Percentiles rank a stretch among this genome's conserved stretches.
Conservation (phyloP, 2,113 vertebrate species). For the Mugil cephalus region DNA sequence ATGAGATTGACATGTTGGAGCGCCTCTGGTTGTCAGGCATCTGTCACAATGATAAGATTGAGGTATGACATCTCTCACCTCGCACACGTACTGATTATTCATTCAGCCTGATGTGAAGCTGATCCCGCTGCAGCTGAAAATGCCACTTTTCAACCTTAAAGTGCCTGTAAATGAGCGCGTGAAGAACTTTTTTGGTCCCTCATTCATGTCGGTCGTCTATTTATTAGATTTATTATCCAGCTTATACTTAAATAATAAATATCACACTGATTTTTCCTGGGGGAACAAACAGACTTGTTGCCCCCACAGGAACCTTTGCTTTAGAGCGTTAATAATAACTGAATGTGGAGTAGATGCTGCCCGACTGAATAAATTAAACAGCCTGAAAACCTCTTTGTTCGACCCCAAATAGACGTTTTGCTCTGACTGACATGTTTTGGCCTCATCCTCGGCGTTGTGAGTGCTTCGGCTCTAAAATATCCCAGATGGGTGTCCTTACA, state of each 20-base stretch:
- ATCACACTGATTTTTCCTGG: no score
- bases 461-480: neutral
- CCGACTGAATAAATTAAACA: slow-evolving; percentile 3
- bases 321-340: neutral
- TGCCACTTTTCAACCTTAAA: no score
- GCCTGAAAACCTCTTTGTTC: slow-evolving; percentile 11
- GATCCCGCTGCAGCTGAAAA: no score
- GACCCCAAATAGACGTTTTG: neutral
- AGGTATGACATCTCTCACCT: slow-evolving; percentile 55
- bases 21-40: slow-evolving; percentile 81
- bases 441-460: slow-evolving; percentile 1
- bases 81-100: neutral
- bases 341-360: neutral
- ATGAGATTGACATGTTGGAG: slow-evolving; percentile 83
- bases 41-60: slow-evolving; percentile 82
- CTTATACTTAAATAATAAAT: no score
- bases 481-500: slow-evolving; percentile 34
- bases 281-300: neutral
- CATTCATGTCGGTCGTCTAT: no score
- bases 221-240: no score
- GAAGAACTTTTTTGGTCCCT: no score
- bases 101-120: neutral
- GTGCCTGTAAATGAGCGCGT: no score
- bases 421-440: slow-evolving; percentile 41
- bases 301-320: neutral